phyloP scores from a whole-genome alignment of 2,113 vertebrate genomes.

The Meriones unguiculatus region DNA sequence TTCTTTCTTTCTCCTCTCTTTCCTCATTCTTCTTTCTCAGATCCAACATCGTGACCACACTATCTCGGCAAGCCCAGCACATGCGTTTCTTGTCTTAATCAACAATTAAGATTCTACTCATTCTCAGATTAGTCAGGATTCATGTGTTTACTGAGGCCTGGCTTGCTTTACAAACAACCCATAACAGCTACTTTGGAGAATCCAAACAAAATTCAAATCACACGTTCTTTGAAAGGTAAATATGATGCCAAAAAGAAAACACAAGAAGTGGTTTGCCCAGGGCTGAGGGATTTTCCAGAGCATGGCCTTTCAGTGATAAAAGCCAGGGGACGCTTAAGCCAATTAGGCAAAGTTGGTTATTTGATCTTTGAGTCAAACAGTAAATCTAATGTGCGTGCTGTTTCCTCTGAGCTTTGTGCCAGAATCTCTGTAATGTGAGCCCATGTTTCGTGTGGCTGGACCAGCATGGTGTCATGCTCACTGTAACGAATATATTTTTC shows the following conservation, averaged over 20 bases:
- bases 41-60: background rate
- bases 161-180: background rate
- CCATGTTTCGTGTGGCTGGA: background rate
- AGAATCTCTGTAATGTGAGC: background rate
- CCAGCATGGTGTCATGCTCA: background rate
- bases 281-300: background rate
- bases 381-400: background rate
- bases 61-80: background rate
- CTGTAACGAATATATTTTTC: background rate
- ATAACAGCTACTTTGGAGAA: background rate
- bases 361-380: background rate
- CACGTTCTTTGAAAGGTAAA: conserved; percentile 16
- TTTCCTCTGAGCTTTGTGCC: background rate
- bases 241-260: background rate
- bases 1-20: background rate
- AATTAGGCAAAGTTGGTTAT: background rate
- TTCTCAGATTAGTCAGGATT: background rate
- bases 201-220: background rate
- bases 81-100: background rate
- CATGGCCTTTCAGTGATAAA: background rate
- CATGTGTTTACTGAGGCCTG: background rate
- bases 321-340: background rate
- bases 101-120: background rate
- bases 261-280: background rate
- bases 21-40: background rate